A percentile compares a stretch with the other conserved stretches of the same genome.
phyloP scores from a whole-genome alignment of 2,888 invertebrate species.

The Xanthorhoe spadicearia region DNA sequence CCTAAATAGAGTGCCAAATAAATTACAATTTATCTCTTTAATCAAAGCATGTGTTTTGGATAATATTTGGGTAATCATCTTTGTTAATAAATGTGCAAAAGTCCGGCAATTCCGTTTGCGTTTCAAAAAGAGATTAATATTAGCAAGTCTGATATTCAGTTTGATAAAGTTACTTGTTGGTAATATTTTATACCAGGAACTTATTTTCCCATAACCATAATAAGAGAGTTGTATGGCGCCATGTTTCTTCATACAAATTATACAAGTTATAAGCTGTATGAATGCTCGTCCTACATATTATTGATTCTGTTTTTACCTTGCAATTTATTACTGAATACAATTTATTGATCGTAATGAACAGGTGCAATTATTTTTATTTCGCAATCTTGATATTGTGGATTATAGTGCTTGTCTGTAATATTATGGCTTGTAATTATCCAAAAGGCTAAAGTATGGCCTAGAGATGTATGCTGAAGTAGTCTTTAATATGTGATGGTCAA shows the following conservation, averaged over 20 bases:
- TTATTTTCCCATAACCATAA: constrained; percentile 32
- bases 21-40: too few relatives aligned
- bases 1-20: not conserved
- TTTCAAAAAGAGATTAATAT: too few relatives aligned
- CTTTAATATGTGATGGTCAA: not conserved
- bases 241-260: constrained; percentile 17
- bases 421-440: not conserved
- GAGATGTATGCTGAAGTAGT: not conserved
- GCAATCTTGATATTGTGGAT: constrained; percentile 2
- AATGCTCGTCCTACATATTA: constrained; percentile 6
- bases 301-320: constrained; percentile 18
- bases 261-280: not conserved
- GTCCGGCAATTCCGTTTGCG: too few relatives aligned
- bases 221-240: constrained; percentile 12
- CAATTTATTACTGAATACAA: constrained; percentile 23
- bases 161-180: not conserved
- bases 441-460: not conserved
- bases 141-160: not conserved
- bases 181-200: constrained; percentile 13
- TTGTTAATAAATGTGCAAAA: too few relatives aligned
- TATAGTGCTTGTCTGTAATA: not conserved
- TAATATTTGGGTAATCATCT: too few relatives aligned
- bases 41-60: too few relatives aligned
- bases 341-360: constrained; percentile 26
- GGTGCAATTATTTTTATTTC: constrained; percentile 7